phyloP scores from a whole-genome alignment of 2,113 vertebrate genomes.

The Melanostigma gelatinosum region DNA sequence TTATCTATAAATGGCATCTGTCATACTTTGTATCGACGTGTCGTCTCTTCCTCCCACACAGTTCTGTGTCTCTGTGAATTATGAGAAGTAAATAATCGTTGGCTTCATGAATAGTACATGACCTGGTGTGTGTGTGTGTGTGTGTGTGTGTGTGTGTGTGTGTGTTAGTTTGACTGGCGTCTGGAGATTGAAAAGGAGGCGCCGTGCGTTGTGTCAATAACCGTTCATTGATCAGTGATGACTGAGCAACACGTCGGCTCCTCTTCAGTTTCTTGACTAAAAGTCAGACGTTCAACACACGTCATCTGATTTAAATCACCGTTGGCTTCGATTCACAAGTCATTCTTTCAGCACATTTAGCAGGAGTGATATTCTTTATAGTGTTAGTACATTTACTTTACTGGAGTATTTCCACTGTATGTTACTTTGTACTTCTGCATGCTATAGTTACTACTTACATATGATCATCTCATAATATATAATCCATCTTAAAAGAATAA shows the following conservation, averaged over 20 bases:
- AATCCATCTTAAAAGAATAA: too few species aligned
- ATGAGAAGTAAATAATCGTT: constrained; percentile 40
- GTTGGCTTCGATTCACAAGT: too few species aligned
- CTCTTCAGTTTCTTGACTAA: background rate
- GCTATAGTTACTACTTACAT: background rate
- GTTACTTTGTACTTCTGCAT: background rate
- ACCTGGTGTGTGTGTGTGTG: constrained; percentile 16
- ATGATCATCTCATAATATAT: background rate
- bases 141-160: constrained; percentile 11
- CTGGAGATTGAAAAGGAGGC: constrained; percentile 33
- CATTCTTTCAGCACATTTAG: too few species aligned
- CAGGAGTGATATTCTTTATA: too few species aligned
- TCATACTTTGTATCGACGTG: background rate
- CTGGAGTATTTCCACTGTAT: background rate
- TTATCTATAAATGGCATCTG: constrained; percentile 7
- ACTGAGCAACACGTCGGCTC: background rate
- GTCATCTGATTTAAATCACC: background rate
- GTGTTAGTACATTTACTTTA: too few species aligned
- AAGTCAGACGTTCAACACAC: background rate
- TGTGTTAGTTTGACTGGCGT: constrained; percentile 24
- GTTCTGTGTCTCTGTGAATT: constrained; percentile 30
- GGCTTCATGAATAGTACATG: constrained; percentile 52
- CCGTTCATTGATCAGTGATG: constrained; percentile 44
- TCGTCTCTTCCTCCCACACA: constrained; percentile 12
- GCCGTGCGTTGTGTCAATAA: constrained; percentile 28